phyloP scores from a whole-genome alignment of 2,797 vertebrate species.

The Poeciliopsis infans region DNA sequence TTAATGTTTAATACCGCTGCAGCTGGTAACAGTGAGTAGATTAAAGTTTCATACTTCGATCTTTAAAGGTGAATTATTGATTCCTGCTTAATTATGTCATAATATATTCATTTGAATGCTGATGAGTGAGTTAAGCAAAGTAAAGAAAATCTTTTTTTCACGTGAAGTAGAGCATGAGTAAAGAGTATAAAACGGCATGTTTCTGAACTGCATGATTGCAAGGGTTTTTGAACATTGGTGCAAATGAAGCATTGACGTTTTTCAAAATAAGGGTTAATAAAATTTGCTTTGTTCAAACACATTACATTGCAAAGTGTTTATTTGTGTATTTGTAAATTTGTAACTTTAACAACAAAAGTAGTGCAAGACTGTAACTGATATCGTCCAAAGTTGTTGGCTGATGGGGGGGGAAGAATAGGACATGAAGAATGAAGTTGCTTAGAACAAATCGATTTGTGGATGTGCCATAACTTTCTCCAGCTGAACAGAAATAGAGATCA shows the following conservation, averaged over 20 bases:
- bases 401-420: too few relatives aligned
- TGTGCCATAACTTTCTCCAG: too few relatives aligned
- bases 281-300: not conserved
- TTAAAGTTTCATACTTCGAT: not conserved
- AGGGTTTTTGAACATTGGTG: not conserved
- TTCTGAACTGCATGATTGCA: not conserved
- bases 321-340: not conserved
- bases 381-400: too few relatives aligned
- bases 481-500: too few relatives aligned
- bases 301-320: not conserved
- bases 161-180: not conserved
- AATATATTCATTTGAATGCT: not conserved
- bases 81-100: not conserved
- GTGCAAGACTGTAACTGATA: not conserved
- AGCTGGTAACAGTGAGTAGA: not conserved
- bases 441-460: too few relatives aligned
- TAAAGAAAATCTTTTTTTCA: not conserved
- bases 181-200: not conserved
- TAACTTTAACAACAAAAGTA: not conserved
- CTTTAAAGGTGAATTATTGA: slow-evolving; percentile 1
- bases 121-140: not conserved
- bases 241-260: not conserved
- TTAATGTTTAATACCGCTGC: not conserved
- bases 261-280: not conserved
- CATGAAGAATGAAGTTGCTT: too few relatives aligned